Evolutionary conservation across 2,888 invertebrate genomes (phyloP), one percentile per base, ranked within the genome.

Genomic region (Cistogaster globosa): DNA sequence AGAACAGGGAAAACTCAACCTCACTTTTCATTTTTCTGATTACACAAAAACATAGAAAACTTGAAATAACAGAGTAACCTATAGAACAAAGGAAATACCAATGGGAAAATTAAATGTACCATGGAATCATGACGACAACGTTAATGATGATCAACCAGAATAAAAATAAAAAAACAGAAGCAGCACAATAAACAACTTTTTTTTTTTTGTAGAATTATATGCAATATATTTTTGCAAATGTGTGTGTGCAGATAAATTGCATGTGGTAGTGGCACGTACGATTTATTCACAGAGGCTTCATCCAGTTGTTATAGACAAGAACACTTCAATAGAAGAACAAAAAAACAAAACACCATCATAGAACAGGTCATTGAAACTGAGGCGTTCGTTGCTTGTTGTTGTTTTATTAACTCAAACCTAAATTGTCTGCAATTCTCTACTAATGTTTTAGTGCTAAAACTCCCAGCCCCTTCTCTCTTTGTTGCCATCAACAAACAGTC

Each of bases 1-100:
- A 76, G 84, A 84, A 76, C 80, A 80, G 72, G 67, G 80, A 76
- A 84, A 84, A 84, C 84, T 84, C 80, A 84, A 84, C 80, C 84
- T 76, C 80, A 84, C 84, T 84, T 84, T 84, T 84, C 80, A 80
- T 84, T 71, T 79, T 83, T 69, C 68, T 83, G 26, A 68, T 83
- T 74, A 78, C 78, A 84, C 80, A 84, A 84, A 84, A 84, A 71
- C 75, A 79, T 75, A 74, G 58, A 84, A 42, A 84, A 84, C 80
- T 81, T 72, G 77, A 81, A 84, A 68, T 57, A 81, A 53, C 84
- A 81, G 84, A 84, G 77, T 84, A 84, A 84, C 84, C 84, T 81
- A 84, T 72, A 81, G 84, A 84, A 84, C 84, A 84, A 84, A 81
- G 80, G 72, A 84, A 84, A 84, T 84, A 81, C 80, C 84, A 84